These are phyloP conservation scores for Nephrotoma guestfalica DNA, from an alignment of 2,888 invertebrate species.

Conservation along the genomic window DNA sequence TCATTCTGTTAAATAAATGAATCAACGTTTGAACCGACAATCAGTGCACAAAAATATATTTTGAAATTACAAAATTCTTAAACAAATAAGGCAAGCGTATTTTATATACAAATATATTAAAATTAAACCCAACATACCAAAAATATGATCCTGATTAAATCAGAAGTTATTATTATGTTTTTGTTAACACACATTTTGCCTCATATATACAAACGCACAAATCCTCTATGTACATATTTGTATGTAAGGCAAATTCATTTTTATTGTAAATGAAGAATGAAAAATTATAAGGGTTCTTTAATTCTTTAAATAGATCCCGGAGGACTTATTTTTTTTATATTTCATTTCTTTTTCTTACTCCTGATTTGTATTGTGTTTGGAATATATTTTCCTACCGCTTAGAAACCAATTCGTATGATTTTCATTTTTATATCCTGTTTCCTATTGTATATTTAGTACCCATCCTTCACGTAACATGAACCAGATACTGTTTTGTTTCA, in stretches of 20 bases:
- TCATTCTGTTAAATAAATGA: too few species aligned
- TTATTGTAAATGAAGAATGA: neutral
- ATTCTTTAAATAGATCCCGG: neutral
- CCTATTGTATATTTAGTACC: neutral
- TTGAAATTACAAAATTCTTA: too few species aligned
- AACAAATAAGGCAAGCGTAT: too few species aligned
- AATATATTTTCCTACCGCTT: neutral
- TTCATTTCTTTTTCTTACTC: neutral
- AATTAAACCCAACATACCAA: neutral
- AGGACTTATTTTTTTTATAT: neutral
- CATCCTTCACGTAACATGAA: neutral
- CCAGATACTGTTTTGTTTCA: neutral
- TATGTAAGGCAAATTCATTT: neutral
- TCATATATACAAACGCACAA: neutral
- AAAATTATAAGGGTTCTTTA: neutral
- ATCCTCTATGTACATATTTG: neutral
- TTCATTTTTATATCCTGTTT: neutral
- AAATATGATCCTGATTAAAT: neutral
- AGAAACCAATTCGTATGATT: neutral
- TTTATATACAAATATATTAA: neutral
- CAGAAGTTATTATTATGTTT: neutral
- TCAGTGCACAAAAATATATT: too few species aligned
- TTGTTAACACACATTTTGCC: neutral
- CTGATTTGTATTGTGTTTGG: neutral
- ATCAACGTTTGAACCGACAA: too few species aligned